Evolutionary conservation across 2,888 invertebrate species (phyloP), one percentile per base, ranked within the genome.

Genomic region (Trypoxylon attenuatum): DNA sequence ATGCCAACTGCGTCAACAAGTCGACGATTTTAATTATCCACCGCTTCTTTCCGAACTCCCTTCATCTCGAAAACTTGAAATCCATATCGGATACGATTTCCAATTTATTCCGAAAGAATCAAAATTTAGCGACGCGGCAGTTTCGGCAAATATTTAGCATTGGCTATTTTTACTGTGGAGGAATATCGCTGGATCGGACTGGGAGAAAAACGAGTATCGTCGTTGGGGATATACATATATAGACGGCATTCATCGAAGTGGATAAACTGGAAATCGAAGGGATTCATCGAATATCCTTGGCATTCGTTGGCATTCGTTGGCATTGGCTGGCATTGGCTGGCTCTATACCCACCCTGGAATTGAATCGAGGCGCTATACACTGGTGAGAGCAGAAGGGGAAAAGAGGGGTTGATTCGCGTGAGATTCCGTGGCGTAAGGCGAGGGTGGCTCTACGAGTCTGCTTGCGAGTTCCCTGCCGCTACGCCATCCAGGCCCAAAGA

Each of bases 251-350:
- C 57, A 49, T 33, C 15, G 53, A 62, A 49, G 58, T 55, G 56
- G 62, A 73, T 73, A 64, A 71, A 55, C 38, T 62, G 59, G 56
- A 64, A 75, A 64, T 74, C 65, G 67, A 75, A 67, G 69, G 59
- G 63, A 72, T 60, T 56, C 46, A 64, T 74, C 53, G 56, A 58
- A 56, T 60, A 72, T 72, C 51, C 69, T 64, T 69, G 71, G 61
- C 63, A 57, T 46, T 45, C 50, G n/a, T n/a, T n/a, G n/a, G n/a
- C n/a, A n/a, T n/a, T n/a, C n/a, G n/a, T n/a, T n/a, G n/a, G n/a
- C n/a, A n/a, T n/a, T n/a, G n/a, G n/a, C n/a, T n/a, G n/a, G n/a
- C n/a, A n/a, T n/a, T n/a, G n/a, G n/a, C n/a, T n/a, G n/a, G n/a
- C n/a, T n/a, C n/a, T n/a, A n/a, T n/a, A n/a, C n/a, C n/a, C n/a